A percentile compares a stretch with the other conserved stretches of the same genome.
Evolutionary conservation across 2,113 vertebrate genomes (phyloP).

Genomic region (Scortum barcoo): DNA sequence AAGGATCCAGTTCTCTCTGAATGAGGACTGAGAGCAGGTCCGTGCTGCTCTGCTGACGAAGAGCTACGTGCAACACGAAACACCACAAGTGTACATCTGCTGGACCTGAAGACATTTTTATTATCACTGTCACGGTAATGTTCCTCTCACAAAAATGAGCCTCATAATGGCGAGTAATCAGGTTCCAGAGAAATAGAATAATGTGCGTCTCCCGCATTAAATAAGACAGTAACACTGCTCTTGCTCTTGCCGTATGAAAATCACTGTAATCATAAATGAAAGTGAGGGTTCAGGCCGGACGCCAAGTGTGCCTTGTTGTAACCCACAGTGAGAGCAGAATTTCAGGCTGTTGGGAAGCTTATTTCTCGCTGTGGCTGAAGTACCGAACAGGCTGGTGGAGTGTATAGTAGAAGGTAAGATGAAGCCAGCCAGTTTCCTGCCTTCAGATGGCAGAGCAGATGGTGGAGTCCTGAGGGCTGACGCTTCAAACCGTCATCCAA

Average conservation of each 20-base stretch:
- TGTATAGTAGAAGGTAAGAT: conserved; percentile 43
- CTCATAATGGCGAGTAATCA: conserved; percentile 36
- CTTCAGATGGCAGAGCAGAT: conserved; percentile 82
- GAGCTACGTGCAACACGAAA: conserved; percentile 11
- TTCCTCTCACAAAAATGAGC: conserved; percentile 32
- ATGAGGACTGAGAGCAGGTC: conserved; percentile 27
- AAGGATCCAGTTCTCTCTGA: conserved; percentile 28
- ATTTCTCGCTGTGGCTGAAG: conserved; percentile 53
- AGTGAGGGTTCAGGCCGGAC: conserved; percentile 21
- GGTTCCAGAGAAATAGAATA: conserved; percentile 17
- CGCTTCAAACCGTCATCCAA: conserved; percentile 39
- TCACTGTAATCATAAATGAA: conserved; percentile 59
- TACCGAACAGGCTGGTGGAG: conserved; percentile 41
- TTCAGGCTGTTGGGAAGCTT: conserved; percentile 57
- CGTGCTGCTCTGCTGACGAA: conserved; percentile 2
- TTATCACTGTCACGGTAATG: conserved; percentile 16
- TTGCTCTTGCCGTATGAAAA: conserved; percentile 42
- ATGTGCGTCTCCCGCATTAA: conserved; percentile 31
- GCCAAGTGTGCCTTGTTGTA: conserved; percentile 47
- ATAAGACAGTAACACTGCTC: conserved; percentile 26
- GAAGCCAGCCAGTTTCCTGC: conserved; percentile 65
- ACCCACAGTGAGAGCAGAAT: conserved; percentile 55
- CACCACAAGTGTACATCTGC: conserved; percentile 36
- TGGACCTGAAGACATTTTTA: conserved; percentile 10
- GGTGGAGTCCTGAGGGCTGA: conserved; percentile 66